Conservation (phyloP, 2,113 vertebrate genomes). For the Channa maculata region DNA sequence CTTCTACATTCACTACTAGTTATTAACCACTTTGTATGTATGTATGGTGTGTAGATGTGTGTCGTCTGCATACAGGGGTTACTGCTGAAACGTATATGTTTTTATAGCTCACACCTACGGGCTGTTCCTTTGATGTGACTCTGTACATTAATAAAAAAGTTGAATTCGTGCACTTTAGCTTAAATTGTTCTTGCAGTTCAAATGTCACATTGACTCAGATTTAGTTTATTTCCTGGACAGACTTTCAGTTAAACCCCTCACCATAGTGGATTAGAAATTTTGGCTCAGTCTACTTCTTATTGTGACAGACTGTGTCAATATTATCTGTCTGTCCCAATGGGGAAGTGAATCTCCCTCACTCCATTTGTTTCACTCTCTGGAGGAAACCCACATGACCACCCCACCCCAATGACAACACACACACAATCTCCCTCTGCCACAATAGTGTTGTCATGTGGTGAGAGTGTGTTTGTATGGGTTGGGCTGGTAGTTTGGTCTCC, state of each 20-base stretch:
- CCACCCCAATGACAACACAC: constrained; percentile 43
- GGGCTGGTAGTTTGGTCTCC: constrained; percentile 60
- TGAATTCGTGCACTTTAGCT: not conserved
- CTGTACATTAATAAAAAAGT: not conserved
- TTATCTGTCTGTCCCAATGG: constrained; percentile 61
- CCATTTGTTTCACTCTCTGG: constrained; percentile 65
- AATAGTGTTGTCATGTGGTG: constrained; percentile 67
- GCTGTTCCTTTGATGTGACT: not conserved
- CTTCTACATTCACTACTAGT: no score
- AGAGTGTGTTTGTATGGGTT: constrained; percentile 57
- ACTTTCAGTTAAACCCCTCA: not conserved
- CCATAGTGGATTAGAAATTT: constrained; percentile 1
- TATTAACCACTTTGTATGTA: no score
- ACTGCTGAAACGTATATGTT: not conserved
- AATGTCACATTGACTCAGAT: not conserved
- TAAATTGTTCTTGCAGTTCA: not conserved
- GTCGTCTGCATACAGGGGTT: constrained; percentile 1
- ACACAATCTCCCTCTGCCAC: constrained; percentile 47
- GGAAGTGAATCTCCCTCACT: constrained; percentile 73
- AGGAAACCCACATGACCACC: constrained; percentile 65
- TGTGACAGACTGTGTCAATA: constrained; percentile 70
- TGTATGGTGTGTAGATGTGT: not conserved
- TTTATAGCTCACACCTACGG: no score
- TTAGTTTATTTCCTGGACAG: not conserved
- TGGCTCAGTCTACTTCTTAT: constrained; percentile 39